These are phyloP conservation scores for Ctenomys sociabilis DNA, from an alignment of 2,113 vertebrate species.

Conservation along the genomic window DNA sequence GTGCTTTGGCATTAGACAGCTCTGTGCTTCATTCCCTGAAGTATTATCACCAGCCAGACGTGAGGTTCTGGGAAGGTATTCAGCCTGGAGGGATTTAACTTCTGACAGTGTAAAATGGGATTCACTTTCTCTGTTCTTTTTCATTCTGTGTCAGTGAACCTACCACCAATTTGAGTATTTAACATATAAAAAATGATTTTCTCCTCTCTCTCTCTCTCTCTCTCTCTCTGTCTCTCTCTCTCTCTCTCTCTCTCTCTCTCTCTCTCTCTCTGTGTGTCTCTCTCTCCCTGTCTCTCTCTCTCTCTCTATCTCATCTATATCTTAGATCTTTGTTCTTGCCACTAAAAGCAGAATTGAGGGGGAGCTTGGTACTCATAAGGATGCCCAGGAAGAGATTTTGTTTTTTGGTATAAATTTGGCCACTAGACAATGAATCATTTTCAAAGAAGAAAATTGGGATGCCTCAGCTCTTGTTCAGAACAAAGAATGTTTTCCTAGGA, in stretches of 20 bases:
- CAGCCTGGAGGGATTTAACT: not conserved
- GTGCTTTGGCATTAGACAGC: not conserved
- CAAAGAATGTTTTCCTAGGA: not conserved
- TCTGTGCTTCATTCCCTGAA: not conserved
- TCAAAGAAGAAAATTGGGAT: not conserved
- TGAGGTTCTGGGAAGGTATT: not conserved
- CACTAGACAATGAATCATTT: not conserved
- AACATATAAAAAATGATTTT: conserved; percentile 52
- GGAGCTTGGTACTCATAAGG: not conserved
- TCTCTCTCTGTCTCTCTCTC: too few relatives aligned
- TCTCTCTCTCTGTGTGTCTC: not conserved
- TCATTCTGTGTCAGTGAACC: not conserved
- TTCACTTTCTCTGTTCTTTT: not conserved
- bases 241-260: not conserved
- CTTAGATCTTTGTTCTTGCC: not conserved
- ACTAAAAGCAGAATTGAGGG: not conserved
- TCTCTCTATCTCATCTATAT: not conserved
- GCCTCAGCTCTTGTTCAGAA: not conserved
- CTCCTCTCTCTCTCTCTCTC: not conserved
- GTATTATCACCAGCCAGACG: not conserved
- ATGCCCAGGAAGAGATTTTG: not conserved
- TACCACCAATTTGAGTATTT: conserved; percentile 22
- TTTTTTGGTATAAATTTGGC: conserved; percentile 15
- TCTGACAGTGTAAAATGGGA: not conserved
- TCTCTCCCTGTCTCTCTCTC: not conserved